A percentile compares a stretch with the other conserved stretches of the same genome.
phyloP scores from a whole-genome alignment of 2,797 vertebrate species.

The Discoglossus pictus region DNA sequence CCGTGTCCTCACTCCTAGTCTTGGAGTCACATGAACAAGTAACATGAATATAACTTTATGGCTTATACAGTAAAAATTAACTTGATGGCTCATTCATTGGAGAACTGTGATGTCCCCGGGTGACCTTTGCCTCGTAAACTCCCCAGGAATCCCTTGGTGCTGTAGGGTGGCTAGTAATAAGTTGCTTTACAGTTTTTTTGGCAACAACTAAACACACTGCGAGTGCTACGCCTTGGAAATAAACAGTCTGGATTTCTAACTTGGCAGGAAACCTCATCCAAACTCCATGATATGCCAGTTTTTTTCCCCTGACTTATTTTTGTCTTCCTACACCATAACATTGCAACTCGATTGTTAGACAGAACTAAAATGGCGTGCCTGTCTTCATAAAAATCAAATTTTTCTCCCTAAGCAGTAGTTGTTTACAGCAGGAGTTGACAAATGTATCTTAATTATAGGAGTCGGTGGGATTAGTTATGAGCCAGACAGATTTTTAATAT shows the following conservation, averaged over 20 bases:
- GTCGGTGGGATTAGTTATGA: too few relatives aligned
- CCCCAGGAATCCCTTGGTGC: constrained; percentile 15
- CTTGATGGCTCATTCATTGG: constrained; percentile 2
- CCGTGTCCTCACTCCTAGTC: too few relatives aligned
- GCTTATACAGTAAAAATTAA: too few relatives aligned
- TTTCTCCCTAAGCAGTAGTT: too few relatives aligned
- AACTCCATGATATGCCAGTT: neutral
- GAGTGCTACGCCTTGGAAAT: constrained; percentile 30
- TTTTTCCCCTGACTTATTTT: constrained; percentile 1
- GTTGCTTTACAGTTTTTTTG: constrained; percentile 11
- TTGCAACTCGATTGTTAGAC: neutral
- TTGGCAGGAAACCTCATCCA: constrained; percentile 33
- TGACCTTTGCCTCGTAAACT: constrained; percentile 21
- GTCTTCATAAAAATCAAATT: neutral
- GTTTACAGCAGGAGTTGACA: too few relatives aligned
- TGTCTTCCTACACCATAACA: neutral
- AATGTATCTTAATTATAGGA: too few relatives aligned
- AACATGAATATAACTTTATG: too few relatives aligned
- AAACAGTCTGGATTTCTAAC: constrained; percentile 20
- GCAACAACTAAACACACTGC: neutral
- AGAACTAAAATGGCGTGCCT: neutral
- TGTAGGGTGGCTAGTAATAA: neutral
- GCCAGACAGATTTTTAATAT: too few relatives aligned
- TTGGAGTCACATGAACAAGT: too few relatives aligned
- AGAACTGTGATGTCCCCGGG: constrained; percentile 13